Percentiles rank a stretch among this genome's conserved stretches.
Evolutionary conservation across 2,888 invertebrate genomes (phyloP).

Genomic region (Caenorhabditis japonica): DNA sequence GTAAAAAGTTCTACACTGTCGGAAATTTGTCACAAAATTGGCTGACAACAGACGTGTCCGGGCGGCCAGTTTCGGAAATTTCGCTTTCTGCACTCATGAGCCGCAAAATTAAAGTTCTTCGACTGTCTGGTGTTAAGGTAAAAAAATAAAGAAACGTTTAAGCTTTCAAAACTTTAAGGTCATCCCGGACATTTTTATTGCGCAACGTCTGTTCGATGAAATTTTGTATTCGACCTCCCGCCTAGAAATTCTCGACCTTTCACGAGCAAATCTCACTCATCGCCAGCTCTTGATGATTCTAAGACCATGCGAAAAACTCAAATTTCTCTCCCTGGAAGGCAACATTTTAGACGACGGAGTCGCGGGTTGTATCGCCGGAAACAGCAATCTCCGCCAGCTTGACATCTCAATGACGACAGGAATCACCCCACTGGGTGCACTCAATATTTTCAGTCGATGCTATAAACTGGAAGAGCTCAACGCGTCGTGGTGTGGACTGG

Average conservation of each 20-base stretch:
- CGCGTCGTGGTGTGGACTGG: slow-evolving; percentile 44
- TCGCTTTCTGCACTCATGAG: slow-evolving; percentile 16
- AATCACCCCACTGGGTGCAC: slow-evolving; percentile 9
- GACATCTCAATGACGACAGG: slow-evolving; percentile 46
- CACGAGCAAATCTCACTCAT: slow-evolving; percentile 24
- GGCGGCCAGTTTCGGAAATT: slow-evolving; percentile 26
- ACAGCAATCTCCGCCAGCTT: slow-evolving; percentile 13
- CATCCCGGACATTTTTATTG: not conserved
- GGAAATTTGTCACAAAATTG: slow-evolving; percentile 18
- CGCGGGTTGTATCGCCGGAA: slow-evolving; percentile 17
- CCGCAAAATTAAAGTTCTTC: slow-evolving; percentile 12
- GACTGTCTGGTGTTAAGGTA: slow-evolving; percentile 37
- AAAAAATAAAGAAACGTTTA: not conserved
- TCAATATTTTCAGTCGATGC: slow-evolving; percentile 10
- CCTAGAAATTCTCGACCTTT: slow-evolving; percentile 33
- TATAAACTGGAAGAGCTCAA: slow-evolving; percentile 36
- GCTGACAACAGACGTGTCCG: slow-evolving; percentile 22
- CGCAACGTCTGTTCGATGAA: not conserved
- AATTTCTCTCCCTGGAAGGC: slow-evolving; percentile 42
- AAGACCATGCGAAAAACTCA: slow-evolving; percentile 23
- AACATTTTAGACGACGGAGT: slow-evolving; percentile 14
- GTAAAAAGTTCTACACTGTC: slow-evolving; percentile 23
- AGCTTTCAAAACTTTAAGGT: slow-evolving; percentile 17
- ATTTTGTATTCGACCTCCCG: slow-evolving; percentile 1
- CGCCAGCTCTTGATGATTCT: slow-evolving; percentile 20